Evolutionary conservation across 2,888 invertebrate species (phyloP).

Genomic region (Teleiodes luculella): DNA sequence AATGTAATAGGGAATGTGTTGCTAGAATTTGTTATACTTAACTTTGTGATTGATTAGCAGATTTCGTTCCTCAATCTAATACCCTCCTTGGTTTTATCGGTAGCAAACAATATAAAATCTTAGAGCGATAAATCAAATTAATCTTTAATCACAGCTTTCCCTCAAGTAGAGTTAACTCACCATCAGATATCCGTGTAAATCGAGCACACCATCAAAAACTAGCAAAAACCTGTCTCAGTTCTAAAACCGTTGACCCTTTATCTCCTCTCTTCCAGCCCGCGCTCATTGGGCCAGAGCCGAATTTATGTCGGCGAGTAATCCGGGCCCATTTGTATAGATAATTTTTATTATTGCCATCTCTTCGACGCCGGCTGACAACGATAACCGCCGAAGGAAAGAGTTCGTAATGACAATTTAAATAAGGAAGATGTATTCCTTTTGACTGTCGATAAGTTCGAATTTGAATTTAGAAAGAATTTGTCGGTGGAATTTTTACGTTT

Average conservation of each 20-base stretch:
- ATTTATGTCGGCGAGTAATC: slow-evolving; percentile 78
- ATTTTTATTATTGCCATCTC: slow-evolving; percentile 79
- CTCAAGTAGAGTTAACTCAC: not conserved
- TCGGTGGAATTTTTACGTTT: slow-evolving; percentile 52
- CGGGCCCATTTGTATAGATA: slow-evolving; percentile 78
- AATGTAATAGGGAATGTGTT: no score
- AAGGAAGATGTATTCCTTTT: slow-evolving; percentile 76
- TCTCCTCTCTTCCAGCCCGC: slow-evolving; percentile 61
- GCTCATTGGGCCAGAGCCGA: slow-evolving; percentile 75
- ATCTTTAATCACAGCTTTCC: slow-evolving; percentile 8
- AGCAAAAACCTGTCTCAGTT: slow-evolving; percentile 30
- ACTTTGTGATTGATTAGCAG: not conserved
- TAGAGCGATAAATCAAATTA: slow-evolving; percentile 7
- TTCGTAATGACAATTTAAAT: slow-evolving; percentile 78
- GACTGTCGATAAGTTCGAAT: slow-evolving; percentile 68
- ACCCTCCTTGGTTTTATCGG: not conserved
- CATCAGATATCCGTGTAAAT: slow-evolving; percentile 15
- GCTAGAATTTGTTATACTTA: no score
- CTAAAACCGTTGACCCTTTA: slow-evolving; percentile 76
- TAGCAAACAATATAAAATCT: not conserved
- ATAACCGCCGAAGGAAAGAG: slow-evolving; percentile 73
- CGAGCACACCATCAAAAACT: slow-evolving; percentile 30
- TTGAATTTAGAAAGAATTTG: slow-evolving; percentile 63
- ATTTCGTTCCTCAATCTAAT: not conserved
- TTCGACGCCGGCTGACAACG: slow-evolving; percentile 66